Base-by-base conservation (phyloP, 2,888 invertebrate genomes). In the Monochamus alternatus region DNA sequence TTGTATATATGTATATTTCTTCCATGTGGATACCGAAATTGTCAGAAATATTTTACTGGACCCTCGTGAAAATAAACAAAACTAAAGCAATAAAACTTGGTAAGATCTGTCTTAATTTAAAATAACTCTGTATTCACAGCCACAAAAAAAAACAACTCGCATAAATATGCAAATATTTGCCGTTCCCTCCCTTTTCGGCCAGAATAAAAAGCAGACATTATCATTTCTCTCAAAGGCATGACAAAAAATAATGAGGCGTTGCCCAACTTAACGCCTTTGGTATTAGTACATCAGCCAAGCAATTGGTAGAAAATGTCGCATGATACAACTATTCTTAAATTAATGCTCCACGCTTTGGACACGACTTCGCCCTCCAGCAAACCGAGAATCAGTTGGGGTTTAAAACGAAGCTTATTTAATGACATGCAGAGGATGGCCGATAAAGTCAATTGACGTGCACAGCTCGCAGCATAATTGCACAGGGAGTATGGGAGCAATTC, bases 111-210 rank as follows among this genome's bases (percentile, higher is more conserved):
- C 84, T 84, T 85, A 85, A 85, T 85, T 85, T 84, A 82, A 83
- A 84, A 83, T 84, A 86, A 86, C 85, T 83, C 81, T 84, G 82
- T 85, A 85, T 85, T 84, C 84, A 83, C 81, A 80, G 81, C 84
- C 84, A 81, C 82, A 84, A 85, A 85, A 84, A 22, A 85, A 83
- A 84, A 84, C 83, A 86, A 87, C 83, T 86, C 85, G 78, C 86
- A 86, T 87, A 87, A 87, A 87, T 86, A 87, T 87, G 87, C 86
- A 86, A 87, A 87, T 87, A 82, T 82, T 82, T 76, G 74, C 81
- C 81, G 81, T 81, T 82, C 82, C 38, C 79, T 80, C 78, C 81
- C 81, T 81, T 22, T 84, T 84, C 81, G 77, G 81, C 79, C 75
- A 78, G 78, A 84, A 85, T 84, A 86, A 87, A 84, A 86, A 86